phyloP scores from a whole-genome alignment of 2,797 vertebrate genomes.

The Etheostoma perlongum region DNA sequence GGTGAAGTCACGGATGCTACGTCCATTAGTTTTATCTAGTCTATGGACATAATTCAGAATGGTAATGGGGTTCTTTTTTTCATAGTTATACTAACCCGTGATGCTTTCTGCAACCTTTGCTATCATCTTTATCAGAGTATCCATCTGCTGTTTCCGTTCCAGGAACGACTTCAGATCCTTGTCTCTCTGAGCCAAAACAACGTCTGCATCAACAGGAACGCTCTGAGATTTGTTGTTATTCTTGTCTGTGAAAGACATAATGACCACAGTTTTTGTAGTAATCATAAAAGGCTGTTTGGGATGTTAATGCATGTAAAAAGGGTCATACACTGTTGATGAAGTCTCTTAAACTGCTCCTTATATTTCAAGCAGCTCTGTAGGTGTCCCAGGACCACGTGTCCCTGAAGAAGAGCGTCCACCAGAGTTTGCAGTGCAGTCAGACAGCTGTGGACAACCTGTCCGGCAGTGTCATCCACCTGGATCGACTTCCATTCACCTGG shows the following conservation, averaged over 20 bases:
- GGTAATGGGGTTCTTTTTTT: fast-evolving
- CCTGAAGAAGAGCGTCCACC: slow-evolving; percentile 70
- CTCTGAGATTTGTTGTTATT: slow-evolving; percentile 27
- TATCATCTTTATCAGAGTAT: slow-evolving; percentile 82
- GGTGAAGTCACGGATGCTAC: no score
- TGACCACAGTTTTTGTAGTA: neutral
- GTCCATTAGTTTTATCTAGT: no score
- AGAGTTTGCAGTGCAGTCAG: slow-evolving; percentile 51
- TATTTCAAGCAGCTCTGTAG: slow-evolving; percentile 73
- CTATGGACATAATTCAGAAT: neutral
- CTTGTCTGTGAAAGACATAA: slow-evolving; percentile 69
- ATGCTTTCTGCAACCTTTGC: slow-evolving; percentile 78
- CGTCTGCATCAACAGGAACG: slow-evolving; percentile 43
- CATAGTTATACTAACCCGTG: slow-evolving; percentile 57
- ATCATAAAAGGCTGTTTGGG: neutral
- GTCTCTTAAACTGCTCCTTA: slow-evolving; percentile 67
- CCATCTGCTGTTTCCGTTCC: slow-evolving; percentile 65
- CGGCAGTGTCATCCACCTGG: slow-evolving; percentile 65
- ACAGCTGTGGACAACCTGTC: slow-evolving; percentile 50
- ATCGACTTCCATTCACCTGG: slow-evolving; percentile 70
- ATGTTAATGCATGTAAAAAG: no score
- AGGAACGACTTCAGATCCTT: slow-evolving; percentile 57
- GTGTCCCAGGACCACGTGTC: slow-evolving; percentile 66
- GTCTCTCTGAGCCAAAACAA: slow-evolving; percentile 74
- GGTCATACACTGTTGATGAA: slow-evolving; percentile 76